These are phyloP conservation scores for Pristionchus entomophagus DNA, from an alignment of 2,888 invertebrate species.

Conservation along the genomic window DNA sequence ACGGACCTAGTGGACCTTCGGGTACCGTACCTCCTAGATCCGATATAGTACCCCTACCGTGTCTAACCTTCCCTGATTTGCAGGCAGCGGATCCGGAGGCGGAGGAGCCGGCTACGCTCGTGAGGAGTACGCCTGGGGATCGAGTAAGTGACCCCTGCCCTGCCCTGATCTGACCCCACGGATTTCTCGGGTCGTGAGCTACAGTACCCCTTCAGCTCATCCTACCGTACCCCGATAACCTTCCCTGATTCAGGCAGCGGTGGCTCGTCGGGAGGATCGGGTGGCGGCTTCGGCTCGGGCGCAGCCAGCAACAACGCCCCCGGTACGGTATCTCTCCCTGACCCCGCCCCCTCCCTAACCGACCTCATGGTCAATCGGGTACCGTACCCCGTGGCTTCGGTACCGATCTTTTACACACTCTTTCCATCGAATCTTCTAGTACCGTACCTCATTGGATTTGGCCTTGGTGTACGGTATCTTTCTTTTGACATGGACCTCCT, in stretches of 20 bases:
- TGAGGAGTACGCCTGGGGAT: constrained; percentile 39
- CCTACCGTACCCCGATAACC: background rate
- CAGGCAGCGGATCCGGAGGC: background rate
- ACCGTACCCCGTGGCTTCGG: background rate
- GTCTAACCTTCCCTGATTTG: too few species aligned
- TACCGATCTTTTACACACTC: background rate
- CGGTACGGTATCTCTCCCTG: background rate
- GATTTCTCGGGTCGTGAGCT: background rate
- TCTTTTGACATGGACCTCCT: background rate
- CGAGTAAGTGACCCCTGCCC: background rate
- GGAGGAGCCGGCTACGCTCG: constrained; percentile 22
- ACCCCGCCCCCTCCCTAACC: background rate
- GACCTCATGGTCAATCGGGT: background rate
- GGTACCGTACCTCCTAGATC: too few species aligned
- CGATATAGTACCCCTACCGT: too few species aligned
- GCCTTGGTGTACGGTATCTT: background rate
- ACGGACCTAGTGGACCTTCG: too few species aligned
- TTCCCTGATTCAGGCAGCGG: background rate
- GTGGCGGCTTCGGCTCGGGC: constrained; percentile 1
- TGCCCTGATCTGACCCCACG: too few species aligned
- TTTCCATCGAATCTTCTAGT: background rate
- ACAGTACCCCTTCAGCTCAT: background rate
- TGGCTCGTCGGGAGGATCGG: background rate
- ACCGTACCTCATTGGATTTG: background rate
- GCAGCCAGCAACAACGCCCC: background rate